Conservation (phyloP, 2,797 vertebrate genomes). For the Enteromius trimaculatus region DNA sequence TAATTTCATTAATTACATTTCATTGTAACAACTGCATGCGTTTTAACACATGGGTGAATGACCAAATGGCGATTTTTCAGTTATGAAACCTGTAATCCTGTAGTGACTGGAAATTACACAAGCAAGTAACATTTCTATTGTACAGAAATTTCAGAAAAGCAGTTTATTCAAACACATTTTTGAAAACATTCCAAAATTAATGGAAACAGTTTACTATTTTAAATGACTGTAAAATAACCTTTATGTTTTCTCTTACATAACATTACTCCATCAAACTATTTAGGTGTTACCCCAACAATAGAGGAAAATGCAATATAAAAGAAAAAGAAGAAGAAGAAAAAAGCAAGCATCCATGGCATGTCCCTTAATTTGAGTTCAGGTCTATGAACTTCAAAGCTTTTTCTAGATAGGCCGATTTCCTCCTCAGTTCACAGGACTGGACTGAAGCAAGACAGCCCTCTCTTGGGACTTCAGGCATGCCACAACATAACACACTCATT, state of each 20-base stretch:
- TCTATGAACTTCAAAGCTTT: constrained; percentile 75
- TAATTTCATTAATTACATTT: neutral
- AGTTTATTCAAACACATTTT: neutral
- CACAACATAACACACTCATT: constrained; percentile 74
- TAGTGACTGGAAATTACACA: neutral
- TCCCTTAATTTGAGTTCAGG: constrained; percentile 70
- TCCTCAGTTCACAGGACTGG: constrained; percentile 72
- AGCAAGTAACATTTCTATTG: neutral
- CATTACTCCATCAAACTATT: constrained; percentile 44
- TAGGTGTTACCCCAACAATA: constrained; percentile 49
- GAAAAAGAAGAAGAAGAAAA: constrained; percentile 56
- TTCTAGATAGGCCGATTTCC: constrained; percentile 69
- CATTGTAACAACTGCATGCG: neutral
- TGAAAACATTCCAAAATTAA: neutral
- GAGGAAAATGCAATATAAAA: constrained; percentile 43
- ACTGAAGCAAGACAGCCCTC: constrained; percentile 73
- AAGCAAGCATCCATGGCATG: constrained; percentile 75
- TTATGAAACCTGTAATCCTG: neutral
- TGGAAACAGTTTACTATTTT: neutral
- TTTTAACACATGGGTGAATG: neutral
- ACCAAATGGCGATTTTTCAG: neutral
- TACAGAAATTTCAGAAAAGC: neutral
- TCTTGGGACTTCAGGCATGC: constrained; percentile 81
- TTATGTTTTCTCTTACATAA: neutral
- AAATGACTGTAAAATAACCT: neutral